Conservation (phyloP, 2,113 vertebrate species). For the Excalfactoria chinensis region DNA sequence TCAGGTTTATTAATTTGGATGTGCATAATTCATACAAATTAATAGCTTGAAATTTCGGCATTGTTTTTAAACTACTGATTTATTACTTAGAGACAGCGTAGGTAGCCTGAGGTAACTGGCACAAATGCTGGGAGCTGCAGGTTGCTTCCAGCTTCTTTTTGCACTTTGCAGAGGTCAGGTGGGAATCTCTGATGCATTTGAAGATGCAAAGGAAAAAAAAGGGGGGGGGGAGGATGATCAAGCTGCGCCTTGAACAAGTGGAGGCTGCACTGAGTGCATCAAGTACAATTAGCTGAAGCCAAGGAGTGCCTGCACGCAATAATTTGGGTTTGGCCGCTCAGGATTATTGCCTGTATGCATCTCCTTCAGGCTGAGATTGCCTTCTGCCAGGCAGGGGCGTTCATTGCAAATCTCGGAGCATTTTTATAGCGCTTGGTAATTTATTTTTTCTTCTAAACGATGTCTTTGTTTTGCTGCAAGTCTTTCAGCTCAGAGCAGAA, state of each 20-base stretch:
- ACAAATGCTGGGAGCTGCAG: background rate
- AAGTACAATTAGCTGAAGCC: background rate
- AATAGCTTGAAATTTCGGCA: slow-evolving; percentile 7
- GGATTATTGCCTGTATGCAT: background rate
- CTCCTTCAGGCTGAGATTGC: background rate
- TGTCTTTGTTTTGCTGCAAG: background rate
- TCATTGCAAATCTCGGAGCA: rapidly evolving
- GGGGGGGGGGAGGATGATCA: background rate
- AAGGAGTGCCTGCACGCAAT: background rate
- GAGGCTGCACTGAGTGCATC: background rate
- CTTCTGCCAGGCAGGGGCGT: too few species aligned
- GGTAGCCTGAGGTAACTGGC: background rate
- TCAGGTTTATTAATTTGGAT: background rate
- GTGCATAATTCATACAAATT: background rate
- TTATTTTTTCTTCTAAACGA: background rate
- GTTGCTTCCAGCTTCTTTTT: background rate
- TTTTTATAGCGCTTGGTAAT: background rate
- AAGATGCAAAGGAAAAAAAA: too few species aligned
- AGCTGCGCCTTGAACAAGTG: background rate
- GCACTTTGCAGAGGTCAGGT: background rate
- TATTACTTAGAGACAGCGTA: background rate
- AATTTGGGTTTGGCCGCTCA: background rate
- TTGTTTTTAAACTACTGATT: background rate
- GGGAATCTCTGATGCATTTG: background rate
- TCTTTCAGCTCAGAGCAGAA: background rate